phyloP scores from a whole-genome alignment of 2,113 vertebrate genomes.

The Cottus gobio region DNA sequence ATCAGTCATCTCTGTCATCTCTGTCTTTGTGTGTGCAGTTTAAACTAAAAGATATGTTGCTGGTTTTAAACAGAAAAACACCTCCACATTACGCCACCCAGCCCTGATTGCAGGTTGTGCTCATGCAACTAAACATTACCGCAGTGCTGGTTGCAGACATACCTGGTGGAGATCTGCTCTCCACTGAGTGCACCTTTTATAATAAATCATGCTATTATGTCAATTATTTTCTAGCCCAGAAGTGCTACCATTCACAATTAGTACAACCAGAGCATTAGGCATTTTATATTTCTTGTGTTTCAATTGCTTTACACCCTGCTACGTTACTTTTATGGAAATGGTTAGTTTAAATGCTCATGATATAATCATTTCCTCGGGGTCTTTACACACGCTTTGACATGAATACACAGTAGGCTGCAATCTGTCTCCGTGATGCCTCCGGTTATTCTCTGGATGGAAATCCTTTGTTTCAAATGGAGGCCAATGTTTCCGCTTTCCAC shows the following conservation, averaged over 20 bases:
- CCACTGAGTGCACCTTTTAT: neutral
- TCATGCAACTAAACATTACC: no score
- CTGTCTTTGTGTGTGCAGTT: no score
- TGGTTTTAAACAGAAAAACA: no score
- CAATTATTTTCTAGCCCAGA: neutral
- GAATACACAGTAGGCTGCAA: slow-evolving; percentile 26
- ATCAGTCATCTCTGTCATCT: no score
- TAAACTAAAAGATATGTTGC: no score
- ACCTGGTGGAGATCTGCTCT: no score
- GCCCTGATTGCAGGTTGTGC: no score
- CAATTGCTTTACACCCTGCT: neutral
- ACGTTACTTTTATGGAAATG: slow-evolving; percentile 33
- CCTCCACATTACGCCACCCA: no score
- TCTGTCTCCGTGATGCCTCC: slow-evolving; percentile 36
- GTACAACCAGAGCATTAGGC: slow-evolving; percentile 2
- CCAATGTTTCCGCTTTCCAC: slow-evolving; percentile 46
- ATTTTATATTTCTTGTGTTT: slow-evolving; percentile 27
- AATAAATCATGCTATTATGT: slow-evolving; percentile 1
- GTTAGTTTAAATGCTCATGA: slow-evolving; percentile 33
- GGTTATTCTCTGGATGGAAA: slow-evolving; percentile 49
- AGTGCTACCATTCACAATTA: neutral
- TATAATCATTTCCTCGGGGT: slow-evolving; percentile 50
- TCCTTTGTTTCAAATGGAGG: slow-evolving; percentile 53
- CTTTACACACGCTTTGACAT: slow-evolving; percentile 28
- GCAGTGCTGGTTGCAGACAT: no score